These are phyloP conservation scores for Drosophila suzukii DNA, from an alignment of 1,140 invertebrate genomes.

Conservation along the genomic window DNA sequence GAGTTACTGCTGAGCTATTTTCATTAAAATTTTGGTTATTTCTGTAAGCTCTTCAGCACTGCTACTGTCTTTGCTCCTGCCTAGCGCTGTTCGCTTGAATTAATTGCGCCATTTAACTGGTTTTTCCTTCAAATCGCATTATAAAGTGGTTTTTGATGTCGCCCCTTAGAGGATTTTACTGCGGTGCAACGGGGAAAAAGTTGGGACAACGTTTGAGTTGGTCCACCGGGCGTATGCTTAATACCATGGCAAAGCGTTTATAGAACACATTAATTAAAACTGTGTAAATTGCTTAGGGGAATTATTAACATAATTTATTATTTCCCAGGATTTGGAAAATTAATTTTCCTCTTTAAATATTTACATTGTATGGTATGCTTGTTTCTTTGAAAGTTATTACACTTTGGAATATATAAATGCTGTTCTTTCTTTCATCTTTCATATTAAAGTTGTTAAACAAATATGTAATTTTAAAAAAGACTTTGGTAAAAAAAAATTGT, in stretches of 20 bases:
- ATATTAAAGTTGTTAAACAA: too few relatives aligned
- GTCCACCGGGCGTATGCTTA: slow-evolving; percentile 16
- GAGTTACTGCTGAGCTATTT: slow-evolving; percentile 39
- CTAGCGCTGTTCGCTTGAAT: slow-evolving; percentile 29
- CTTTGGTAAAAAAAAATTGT: too few relatives aligned
- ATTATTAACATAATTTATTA: slow-evolving; percentile 35
- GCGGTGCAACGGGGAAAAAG: slow-evolving; percentile 14
- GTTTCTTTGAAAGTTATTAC: too few relatives aligned
- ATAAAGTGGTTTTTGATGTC: slow-evolving; percentile 52
- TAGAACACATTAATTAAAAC: slow-evolving; percentile 25
- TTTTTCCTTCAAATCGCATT: slow-evolving; percentile 53
- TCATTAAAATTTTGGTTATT: slow-evolving; percentile 48
- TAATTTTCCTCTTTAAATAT: not conserved
- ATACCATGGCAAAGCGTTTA: slow-evolving; percentile 10
- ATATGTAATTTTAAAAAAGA: too few relatives aligned
- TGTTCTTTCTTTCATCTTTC: too few relatives aligned
- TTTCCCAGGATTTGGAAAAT: not conserved
- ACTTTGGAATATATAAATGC: too few relatives aligned
- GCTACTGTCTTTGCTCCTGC: slow-evolving; percentile 8
- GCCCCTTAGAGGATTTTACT: slow-evolving; percentile 23
- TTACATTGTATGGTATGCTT: not conserved
- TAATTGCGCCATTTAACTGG: slow-evolving; percentile 64
- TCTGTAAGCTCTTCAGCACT: slow-evolving; percentile 6
- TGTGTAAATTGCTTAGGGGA: slow-evolving; percentile 11
- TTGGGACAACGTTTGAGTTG: slow-evolving; percentile 1